Percentiles rank a stretch among this genome's conserved stretches.
Evolutionary conservation across 2,113 vertebrate genomes (phyloP).

Genomic region (Bubo scandiacus): DNA sequence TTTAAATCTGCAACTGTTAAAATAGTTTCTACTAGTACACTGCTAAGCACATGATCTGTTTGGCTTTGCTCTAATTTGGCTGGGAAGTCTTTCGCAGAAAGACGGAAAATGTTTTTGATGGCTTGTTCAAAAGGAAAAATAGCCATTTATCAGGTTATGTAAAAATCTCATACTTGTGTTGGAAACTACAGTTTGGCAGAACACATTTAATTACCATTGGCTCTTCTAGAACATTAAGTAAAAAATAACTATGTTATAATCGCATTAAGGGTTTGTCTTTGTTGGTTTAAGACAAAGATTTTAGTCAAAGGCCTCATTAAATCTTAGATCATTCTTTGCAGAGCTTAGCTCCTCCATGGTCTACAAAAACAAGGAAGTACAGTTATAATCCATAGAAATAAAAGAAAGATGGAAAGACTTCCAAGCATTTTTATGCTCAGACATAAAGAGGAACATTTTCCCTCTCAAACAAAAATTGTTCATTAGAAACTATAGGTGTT

Average conservation of each 20-base stretch:
- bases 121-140: conserved; percentile 74
- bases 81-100: conserved; percentile 48
- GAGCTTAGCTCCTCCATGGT: not conserved
- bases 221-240: conserved; percentile 56
- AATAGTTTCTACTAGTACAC: conserved; percentile 52
- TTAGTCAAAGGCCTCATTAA: conserved; percentile 53
- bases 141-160: conserved; percentile 71
- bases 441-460: not conserved
- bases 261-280: conserved; percentile 60
- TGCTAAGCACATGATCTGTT: conserved; percentile 63
- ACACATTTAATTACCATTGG: conserved; percentile 64
- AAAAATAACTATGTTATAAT: conserved; percentile 63
- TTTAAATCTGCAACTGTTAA: conserved; percentile 47
- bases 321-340: conserved; percentile 42
- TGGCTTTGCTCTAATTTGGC: conserved; percentile 64
- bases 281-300: conserved; percentile 65
- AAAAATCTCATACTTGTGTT: conserved; percentile 63
- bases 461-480: not conserved
- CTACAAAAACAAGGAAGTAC: conserved; percentile 13
- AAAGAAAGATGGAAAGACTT: not conserved
- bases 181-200: conserved; percentile 72
- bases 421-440: not conserved
- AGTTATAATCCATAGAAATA: not conserved
- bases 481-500: not conserved
- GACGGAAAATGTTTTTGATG: conserved; percentile 71